These are phyloP conservation scores for Portevinia maculata DNA, from an alignment of 2,888 invertebrate genomes.

Conservation along the genomic window DNA sequence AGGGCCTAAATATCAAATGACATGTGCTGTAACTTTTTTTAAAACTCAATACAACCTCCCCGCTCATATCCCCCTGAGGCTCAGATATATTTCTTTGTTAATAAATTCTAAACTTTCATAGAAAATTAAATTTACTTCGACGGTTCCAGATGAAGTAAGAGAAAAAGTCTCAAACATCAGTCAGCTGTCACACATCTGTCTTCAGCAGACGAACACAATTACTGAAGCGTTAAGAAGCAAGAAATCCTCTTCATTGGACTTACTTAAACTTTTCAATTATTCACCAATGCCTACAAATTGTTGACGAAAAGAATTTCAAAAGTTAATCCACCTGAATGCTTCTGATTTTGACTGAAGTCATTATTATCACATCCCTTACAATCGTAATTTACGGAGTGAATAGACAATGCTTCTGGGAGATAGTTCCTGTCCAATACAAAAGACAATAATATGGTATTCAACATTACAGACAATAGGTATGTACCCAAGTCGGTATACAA, in stretches of 20 bases:
- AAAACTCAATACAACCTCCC: too few species aligned
- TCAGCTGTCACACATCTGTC: slow-evolving; percentile 29
- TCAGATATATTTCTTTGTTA: neutral
- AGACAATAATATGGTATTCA: neutral
- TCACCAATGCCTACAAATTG: slow-evolving; percentile 12
- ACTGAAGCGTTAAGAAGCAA: neutral
- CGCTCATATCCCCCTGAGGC: too few species aligned
- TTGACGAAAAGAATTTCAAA: slow-evolving; percentile 7
- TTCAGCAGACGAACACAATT: slow-evolving; percentile 16
- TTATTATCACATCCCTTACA: slow-evolving; percentile 29
- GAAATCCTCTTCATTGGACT: neutral
- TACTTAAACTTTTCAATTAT: slow-evolving; percentile 36
- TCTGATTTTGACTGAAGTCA: neutral
- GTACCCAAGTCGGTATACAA: neutral
- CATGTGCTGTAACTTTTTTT: too few species aligned
- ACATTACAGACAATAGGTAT: neutral
- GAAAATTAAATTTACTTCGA: slow-evolving; percentile 10
- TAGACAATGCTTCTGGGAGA: slow-evolving; percentile 4
- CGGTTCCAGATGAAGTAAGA: slow-evolving; percentile 1
- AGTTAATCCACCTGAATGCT: slow-evolving; percentile 29
- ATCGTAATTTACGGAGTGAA: slow-evolving; percentile 6
- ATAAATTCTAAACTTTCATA: slow-evolving; percentile 1
- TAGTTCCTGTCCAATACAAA: slow-evolving; percentile 7
- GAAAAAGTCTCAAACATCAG: slow-evolving; percentile 6
- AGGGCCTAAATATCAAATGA: too few species aligned